phyloP scores from a whole-genome alignment of 2,888 invertebrate species.

The Meliscaeva auricollis region DNA sequence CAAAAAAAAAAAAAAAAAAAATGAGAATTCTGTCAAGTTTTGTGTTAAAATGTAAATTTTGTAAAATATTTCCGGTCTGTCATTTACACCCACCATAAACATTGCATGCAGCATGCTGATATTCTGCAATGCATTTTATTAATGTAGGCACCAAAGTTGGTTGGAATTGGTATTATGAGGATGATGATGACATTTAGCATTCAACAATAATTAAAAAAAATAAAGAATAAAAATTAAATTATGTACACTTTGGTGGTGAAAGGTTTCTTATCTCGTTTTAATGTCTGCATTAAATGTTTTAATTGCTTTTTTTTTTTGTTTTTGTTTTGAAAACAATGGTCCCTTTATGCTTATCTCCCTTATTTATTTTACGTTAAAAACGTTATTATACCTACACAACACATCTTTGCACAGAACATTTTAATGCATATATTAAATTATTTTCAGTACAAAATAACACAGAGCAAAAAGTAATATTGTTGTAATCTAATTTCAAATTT shows the following conservation, averaged over 20 bases:
- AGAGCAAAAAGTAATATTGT: too few species aligned
- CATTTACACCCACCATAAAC: constrained; percentile 3
- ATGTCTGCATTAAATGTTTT: constrained; percentile 12
- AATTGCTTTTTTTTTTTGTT: not conserved
- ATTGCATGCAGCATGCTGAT: not conserved
- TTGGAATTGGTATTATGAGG: not conserved
- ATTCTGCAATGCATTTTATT: not conserved
- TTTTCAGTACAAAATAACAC: too few species aligned
- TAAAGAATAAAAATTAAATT: too few species aligned
- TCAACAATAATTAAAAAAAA: not conserved
- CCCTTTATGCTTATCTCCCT: constrained; percentile 34
- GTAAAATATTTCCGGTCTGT: constrained; percentile 6
- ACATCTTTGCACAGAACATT: too few species aligned
- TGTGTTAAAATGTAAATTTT: constrained; percentile 5
- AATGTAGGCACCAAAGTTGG: not conserved
- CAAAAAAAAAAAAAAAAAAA: too few species aligned
- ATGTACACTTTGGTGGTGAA: not conserved
- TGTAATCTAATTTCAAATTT: too few species aligned
- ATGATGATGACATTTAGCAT: constrained; percentile 22
- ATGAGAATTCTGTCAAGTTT: constrained; percentile 14
- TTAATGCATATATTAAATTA: too few species aligned
- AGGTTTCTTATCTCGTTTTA: not conserved
- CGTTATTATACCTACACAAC: not conserved
- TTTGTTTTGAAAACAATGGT: constrained; percentile 43
- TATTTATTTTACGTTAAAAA: constrained; percentile 9